phyloP scores from a whole-genome alignment of 1,140 invertebrate species.

The Globodera rostochiensis region DNA sequence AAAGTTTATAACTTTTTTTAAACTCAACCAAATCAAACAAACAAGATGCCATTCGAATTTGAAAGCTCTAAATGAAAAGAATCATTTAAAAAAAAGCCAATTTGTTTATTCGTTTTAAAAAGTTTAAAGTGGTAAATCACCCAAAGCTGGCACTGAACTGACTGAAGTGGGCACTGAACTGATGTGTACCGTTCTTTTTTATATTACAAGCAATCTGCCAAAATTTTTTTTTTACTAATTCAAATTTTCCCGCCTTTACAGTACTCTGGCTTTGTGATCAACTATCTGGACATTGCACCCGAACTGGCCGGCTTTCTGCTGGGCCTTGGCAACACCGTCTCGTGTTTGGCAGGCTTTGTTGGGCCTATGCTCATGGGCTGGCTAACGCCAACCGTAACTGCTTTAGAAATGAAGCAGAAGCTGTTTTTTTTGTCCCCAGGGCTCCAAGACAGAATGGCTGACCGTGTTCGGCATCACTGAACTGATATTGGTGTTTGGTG shows the following conservation, averaged over 20 bases:
- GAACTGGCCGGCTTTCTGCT: constrained; percentile 64
- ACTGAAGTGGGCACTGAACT: no score
- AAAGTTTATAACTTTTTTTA: no score
- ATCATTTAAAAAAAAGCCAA: no score
- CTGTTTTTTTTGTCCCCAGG: constrained; percentile 50
- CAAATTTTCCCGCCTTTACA: constrained; percentile 55
- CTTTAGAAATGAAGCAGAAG: constrained; percentile 15
- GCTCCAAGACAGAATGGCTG: constrained; percentile 66
- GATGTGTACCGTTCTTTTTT: no score
- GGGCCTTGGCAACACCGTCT: constrained; percentile 63
- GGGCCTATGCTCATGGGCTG: constrained; percentile 61
- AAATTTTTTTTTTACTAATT: no score
- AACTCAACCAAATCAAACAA: no score
- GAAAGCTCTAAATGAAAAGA: no score
- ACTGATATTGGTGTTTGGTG: constrained; percentile 63
- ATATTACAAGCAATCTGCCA: no score
- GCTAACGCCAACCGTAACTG: constrained; percentile 56
- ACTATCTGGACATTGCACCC: constrained; percentile 70
- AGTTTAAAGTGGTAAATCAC: no score
- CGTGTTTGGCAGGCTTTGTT: constrained; percentile 60
- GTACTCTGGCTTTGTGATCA: constrained; percentile 69
- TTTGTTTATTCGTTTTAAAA: no score
- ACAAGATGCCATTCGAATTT: no score
- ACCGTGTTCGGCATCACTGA: constrained; percentile 66
- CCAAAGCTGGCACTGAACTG: no score